Evolutionary conservation across 2,888 invertebrate genomes (phyloP).

Genomic region (Halocaridina rubra): DNA sequence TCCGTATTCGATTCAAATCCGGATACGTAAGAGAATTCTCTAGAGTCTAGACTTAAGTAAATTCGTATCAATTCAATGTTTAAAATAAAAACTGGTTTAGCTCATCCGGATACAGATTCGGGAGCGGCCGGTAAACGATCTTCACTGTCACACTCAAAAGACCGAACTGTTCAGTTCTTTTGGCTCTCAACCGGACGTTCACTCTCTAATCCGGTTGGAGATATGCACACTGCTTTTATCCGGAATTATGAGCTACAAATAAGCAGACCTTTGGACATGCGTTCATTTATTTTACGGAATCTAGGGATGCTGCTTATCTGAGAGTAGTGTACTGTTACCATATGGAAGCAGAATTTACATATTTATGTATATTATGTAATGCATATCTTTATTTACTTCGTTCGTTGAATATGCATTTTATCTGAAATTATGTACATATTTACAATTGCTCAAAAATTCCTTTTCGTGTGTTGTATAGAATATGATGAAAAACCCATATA

Average conservation of each 20-base stretch:
- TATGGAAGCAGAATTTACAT: too few relatives aligned
- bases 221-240: slow-evolving; percentile 26
- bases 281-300: neutral
- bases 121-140: slow-evolving; percentile 15
- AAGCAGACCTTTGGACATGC: neutral
- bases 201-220: slow-evolving; percentile 37
- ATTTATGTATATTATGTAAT: too few relatives aligned
- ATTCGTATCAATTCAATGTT: too few relatives aligned
- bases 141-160: slow-evolving; percentile 35
- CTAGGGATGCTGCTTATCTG: neutral
- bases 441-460: too few relatives aligned
- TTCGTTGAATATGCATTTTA: neutral
- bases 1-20: too few relatives aligned
- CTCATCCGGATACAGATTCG: neutral
- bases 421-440: too few relatives aligned
- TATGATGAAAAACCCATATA: too few relatives aligned
- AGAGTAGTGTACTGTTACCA: too few relatives aligned
- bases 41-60: too few relatives aligned
- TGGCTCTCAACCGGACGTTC: slow-evolving; percentile 45
- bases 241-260: neutral
- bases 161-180: slow-evolving; percentile 47
- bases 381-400: neutral
- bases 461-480: too few relatives aligned
- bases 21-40: too few relatives aligned
- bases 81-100: too few relatives aligned